Conservation (phyloP, 2,113 vertebrate species). For the Pavo muticus region DNA sequence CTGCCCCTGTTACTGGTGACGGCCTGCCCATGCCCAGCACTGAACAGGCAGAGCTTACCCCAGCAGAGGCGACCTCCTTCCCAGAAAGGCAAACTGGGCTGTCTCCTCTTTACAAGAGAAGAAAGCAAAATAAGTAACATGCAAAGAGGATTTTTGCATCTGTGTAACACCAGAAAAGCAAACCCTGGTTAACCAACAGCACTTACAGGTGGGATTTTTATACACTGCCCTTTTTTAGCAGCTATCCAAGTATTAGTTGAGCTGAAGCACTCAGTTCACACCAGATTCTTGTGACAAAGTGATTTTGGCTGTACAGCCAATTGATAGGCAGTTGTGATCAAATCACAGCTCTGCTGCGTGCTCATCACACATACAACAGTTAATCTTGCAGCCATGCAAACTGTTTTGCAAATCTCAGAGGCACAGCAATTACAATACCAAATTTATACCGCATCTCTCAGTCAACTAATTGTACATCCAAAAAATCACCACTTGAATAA, state of each 20-base stretch:
- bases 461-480: conserved; percentile 68
- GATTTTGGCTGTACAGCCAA: neutral
- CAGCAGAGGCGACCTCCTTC: fast-evolving
- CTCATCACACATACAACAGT: neutral
- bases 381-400: conserved; percentile 50
- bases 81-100: neutral
- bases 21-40: fast-evolving
- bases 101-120: neutral
- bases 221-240: neutral
- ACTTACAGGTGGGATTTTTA: neutral
- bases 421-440: conserved; percentile 66
- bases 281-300: neutral
- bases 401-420: conserved; percentile 60
- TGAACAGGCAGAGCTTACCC: neutral
- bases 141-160: neutral
- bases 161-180: neutral
- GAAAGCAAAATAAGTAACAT: neutral
- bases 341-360: neutral
- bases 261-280: neutral
- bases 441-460: conserved; percentile 62
- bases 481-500: conserved; percentile 71
- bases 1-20: neutral
- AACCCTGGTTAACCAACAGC: neutral
- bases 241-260: neutral
- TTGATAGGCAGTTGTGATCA: neutral